Base-by-base conservation (phyloP, 2,113 vertebrate species). In the Alethe diademata region DNA sequence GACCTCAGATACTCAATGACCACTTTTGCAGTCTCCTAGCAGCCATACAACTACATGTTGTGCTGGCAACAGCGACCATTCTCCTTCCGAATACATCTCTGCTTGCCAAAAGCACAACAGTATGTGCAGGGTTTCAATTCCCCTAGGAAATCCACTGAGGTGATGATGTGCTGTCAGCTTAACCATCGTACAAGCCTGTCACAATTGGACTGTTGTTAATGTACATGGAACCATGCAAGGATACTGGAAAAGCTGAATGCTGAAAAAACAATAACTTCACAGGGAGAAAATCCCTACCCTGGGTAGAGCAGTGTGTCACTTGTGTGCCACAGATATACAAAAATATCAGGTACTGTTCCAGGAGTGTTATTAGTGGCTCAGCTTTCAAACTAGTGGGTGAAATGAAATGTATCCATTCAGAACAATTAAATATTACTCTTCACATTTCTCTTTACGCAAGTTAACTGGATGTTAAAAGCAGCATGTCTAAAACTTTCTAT, bases 11-110 rank as follows among this genome's bases (percentile, higher is more conserved):
- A 40, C 1, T 28, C 38, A 31, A 35, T 20, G 36, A 19, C 25
- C 31, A 20, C 22, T 20, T 69, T 8, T 45, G 42, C 20, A 14
- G 20, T 38, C 20, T 58, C 35, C 35, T 16, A 25, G 16, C 17
- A 81, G 61, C 40, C 45, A 13, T 4, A 2, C 19, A 69, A 31
- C 38, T 12, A 18, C 7, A 17, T 2, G 0, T 20, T 9, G 4
- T 19, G 45, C 10, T 25, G 31, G 13, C 3, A 8, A 33, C 19
- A 73, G 8, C 28, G 18, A 17, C 12, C 10, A 9, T 36, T 50
- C 29, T 24, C 12, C 12, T 67, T 67, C 20, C 3, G 4, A 24
- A 26, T 5, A 29, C 23, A 36, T 8, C 16, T 48, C 40, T 48
- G 6, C 43, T 66, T 88, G 31, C 14, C 48, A 26, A 24, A 47